Conservation (phyloP, 2,113 vertebrate species). For the Tursiops truncatus region DNA sequence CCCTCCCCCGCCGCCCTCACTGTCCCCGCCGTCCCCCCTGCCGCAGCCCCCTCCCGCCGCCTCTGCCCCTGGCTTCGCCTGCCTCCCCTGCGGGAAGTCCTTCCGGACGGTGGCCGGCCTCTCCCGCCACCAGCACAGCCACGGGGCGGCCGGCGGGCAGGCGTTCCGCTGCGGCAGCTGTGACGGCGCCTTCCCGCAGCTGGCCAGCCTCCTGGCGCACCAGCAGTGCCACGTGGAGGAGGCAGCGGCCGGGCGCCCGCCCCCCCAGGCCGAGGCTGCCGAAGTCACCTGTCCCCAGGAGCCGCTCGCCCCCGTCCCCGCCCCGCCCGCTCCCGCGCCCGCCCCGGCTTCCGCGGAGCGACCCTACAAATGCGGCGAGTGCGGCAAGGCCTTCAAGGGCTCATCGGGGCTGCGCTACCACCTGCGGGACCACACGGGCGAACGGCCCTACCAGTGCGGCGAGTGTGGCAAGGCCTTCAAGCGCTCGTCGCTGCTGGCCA, state of each 20-base stretch:
- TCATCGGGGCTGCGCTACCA: conserved; percentile 94
- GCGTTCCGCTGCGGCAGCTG: conserved; percentile 82
- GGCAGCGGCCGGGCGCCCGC: conserved; percentile 87
- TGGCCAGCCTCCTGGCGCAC: conserved; percentile 83
- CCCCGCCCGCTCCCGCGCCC: background rate
- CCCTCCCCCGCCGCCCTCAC: background rate
- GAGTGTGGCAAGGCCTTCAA: conserved; percentile 96
- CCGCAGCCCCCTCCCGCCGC: conserved; percentile 51
- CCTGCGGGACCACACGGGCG: conserved; percentile 94
- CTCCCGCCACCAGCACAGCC: conserved; percentile 92
- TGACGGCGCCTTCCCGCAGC: conserved; percentile 82
- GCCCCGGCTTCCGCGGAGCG: conserved; percentile 80
- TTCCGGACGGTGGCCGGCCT: conserved; percentile 94
- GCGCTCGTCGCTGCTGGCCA: conserved; percentile 91
- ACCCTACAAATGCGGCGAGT: conserved; percentile 93
- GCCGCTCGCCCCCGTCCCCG: background rate
- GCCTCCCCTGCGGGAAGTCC: conserved; percentile 92
- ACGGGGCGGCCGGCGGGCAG: conserved; percentile 65
- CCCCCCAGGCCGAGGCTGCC: conserved; percentile 85
- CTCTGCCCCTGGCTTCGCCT: conserved; percentile 86
- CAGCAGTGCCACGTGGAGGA: conserved; percentile 85
- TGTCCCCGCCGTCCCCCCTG: background rate
- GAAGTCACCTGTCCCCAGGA: conserved; percentile 81
- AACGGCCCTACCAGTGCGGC: conserved; percentile 93
- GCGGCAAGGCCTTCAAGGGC: conserved; percentile 94